Percentiles rank a stretch among this genome's conserved stretches.
Evolutionary conservation across 2,797 vertebrate species (phyloP).

Genomic region (Neosilurus hyrtlii): DNA sequence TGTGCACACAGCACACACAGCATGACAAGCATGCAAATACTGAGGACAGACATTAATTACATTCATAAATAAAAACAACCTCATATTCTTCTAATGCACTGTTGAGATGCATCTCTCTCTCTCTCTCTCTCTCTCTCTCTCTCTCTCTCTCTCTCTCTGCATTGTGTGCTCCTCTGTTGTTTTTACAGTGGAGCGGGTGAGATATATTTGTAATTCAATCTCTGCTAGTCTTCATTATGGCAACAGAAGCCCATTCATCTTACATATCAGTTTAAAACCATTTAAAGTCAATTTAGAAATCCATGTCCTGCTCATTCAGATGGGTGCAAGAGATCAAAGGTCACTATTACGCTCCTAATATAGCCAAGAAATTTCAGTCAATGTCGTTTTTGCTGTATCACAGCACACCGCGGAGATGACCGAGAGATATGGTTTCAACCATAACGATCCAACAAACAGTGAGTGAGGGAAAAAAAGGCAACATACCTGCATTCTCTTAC

Average conservation of each 20-base stretch:
- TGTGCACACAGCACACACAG: constrained; percentile 63
- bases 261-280: constrained; percentile 75
- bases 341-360: constrained; percentile 75
- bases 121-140: constrained; percentile 10
- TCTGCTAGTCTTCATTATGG: constrained; percentile 64
- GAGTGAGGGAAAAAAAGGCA: constrained; percentile 11
- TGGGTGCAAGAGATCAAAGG: constrained; percentile 64
- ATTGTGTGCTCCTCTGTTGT: constrained; percentile 26
- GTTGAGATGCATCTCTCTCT: constrained; percentile 49
- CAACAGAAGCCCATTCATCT: constrained; percentile 68
- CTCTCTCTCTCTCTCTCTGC: not conserved
- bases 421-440: constrained; percentile 23
- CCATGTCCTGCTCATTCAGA: constrained; percentile 69
- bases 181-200: constrained; percentile 55
- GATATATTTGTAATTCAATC: constrained; percentile 64
- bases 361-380: constrained; percentile 67
- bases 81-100: constrained; percentile 70
- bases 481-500: constrained; percentile 50
- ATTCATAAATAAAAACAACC: constrained; percentile 77
- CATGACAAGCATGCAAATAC: constrained; percentile 76
- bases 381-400: constrained; percentile 63
- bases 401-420: constrained; percentile 55
- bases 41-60: constrained; percentile 74
- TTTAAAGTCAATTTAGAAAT: constrained; percentile 74
- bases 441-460: constrained; percentile 54